Conservation (phyloP, 64 coral and sea anemone genomes). For the Actinia tenebrosa region DNA sequence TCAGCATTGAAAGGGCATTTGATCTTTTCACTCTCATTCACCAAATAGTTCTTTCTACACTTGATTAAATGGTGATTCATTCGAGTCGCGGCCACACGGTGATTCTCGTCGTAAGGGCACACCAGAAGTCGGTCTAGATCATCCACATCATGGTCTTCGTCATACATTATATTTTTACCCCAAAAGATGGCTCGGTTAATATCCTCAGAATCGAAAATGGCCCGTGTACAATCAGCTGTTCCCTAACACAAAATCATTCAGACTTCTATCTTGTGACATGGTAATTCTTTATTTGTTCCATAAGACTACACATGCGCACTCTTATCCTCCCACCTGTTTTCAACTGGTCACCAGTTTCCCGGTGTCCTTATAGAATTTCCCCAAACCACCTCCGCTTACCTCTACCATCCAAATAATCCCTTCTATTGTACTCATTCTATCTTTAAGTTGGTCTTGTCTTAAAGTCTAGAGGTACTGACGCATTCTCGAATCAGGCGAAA, state of each 20-base stretch:
- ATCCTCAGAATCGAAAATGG: constrained; percentile 62
- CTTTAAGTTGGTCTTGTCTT: background rate
- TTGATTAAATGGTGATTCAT: constrained; percentile 74
- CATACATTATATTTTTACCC: constrained; percentile 69
- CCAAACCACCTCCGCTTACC: background rate
- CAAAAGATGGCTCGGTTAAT: constrained; percentile 38
- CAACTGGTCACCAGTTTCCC: constrained; percentile 27
- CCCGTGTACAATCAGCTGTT: constrained; percentile 83
- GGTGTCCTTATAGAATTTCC: constrained; percentile 10
- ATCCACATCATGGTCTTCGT: constrained; percentile 74
- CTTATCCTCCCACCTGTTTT: constrained; percentile 50
- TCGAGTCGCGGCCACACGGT: constrained; percentile 30
- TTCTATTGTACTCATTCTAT: background rate
- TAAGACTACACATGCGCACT: constrained; percentile 64
- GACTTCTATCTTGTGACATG: constrained; percentile 51
- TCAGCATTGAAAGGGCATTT: constrained; percentile 93
- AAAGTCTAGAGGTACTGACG: background rate
- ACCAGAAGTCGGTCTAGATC: constrained; percentile 36
- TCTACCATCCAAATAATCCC: background rate
- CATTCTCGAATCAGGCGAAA: background rate
- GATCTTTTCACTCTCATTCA: constrained; percentile 84
- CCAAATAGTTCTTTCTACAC: constrained; percentile 63
- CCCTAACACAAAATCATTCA: constrained; percentile 89
- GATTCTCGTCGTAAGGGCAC: constrained; percentile 62
- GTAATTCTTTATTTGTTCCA: constrained; percentile 91